phyloP scores from a whole-genome alignment of 2,888 invertebrate species.

The Hydroisotoma schaefferi region DNA sequence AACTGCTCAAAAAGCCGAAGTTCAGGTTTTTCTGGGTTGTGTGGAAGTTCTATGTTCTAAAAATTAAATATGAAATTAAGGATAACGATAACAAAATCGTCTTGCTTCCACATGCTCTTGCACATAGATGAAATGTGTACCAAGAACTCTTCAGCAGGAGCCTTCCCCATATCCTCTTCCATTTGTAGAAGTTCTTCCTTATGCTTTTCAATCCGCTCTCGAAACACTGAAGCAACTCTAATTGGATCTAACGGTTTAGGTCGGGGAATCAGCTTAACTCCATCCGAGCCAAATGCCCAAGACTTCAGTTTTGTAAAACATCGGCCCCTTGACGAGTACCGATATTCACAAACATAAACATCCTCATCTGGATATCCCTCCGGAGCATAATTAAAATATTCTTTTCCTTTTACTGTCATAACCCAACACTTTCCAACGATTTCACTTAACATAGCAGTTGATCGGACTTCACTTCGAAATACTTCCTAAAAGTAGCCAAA shows the following conservation, averaged over 20 bases:
- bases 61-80: constrained; percentile 49
- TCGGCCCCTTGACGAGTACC: constrained; percentile 79
- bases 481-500: constrained; percentile 63
- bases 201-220: constrained; percentile 82
- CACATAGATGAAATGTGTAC: constrained; percentile 60
- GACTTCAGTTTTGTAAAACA: constrained; percentile 89
- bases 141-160: constrained; percentile 80
- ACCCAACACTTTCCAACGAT: constrained; percentile 87
- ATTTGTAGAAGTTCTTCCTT: constrained; percentile 82
- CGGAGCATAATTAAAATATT: constrained; percentile 85
- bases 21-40: constrained; percentile 66
- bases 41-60: constrained; percentile 75
- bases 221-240: constrained; percentile 87
- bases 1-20: constrained; percentile 90
- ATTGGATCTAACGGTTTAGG: constrained; percentile 76
- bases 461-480: constrained; percentile 87
- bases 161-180: constrained; percentile 70
- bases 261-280: constrained; percentile 61
- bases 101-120: too few relatives aligned
- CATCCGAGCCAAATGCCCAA: constrained; percentile 57
- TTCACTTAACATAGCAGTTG: constrained; percentile 77
- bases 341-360: constrained; percentile 93
- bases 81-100: too few relatives aligned
- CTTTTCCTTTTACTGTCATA: constrained; percentile 74
- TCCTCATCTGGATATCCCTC: constrained; percentile 87